These are phyloP conservation scores for Syritta pipiens DNA, from an alignment of 2,888 invertebrate genomes.

Conservation along the genomic window DNA sequence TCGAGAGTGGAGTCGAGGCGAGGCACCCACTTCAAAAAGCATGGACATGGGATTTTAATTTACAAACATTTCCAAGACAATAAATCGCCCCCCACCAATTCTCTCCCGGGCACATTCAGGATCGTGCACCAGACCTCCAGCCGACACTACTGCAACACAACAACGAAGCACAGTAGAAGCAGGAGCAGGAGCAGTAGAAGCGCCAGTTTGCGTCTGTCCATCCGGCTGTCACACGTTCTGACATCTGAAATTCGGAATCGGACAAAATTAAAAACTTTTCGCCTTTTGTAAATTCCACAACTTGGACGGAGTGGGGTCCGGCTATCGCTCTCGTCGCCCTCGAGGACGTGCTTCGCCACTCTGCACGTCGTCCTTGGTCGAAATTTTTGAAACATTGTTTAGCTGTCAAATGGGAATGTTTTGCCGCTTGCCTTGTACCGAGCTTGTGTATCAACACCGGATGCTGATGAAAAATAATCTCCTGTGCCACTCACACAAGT, in stretches of 20 bases:
- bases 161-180: neutral
- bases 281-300: conserved; percentile 68
- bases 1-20: neutral
- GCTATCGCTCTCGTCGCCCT: no score
- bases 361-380: conserved; percentile 49
- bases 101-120: conserved; percentile 19
- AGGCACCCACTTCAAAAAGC: conserved; percentile 65
- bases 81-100: conserved; percentile 61
- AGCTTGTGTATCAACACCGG: conserved; percentile 64
- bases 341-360: conserved; percentile 1
- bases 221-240: conserved; percentile 70
- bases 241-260: conserved; percentile 72
- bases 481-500: conserved; percentile 63
- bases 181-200: conserved; percentile 34
- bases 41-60: conserved; percentile 69
- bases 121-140: neutral
- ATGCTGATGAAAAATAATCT: conserved; percentile 70
- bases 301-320: conserved; percentile 55
- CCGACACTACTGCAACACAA: neutral
- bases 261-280: conserved; percentile 72
- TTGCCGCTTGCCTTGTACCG: conserved; percentile 24
- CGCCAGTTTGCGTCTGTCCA: conserved; percentile 69
- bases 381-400: conserved; percentile 72
- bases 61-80: conserved; percentile 70
- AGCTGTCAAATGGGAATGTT: conserved; percentile 72